A percentile compares a stretch with the other conserved stretches of the same genome.
Conservation (phyloP, 2,888 invertebrate species). For the Volucella bombylans region DNA sequence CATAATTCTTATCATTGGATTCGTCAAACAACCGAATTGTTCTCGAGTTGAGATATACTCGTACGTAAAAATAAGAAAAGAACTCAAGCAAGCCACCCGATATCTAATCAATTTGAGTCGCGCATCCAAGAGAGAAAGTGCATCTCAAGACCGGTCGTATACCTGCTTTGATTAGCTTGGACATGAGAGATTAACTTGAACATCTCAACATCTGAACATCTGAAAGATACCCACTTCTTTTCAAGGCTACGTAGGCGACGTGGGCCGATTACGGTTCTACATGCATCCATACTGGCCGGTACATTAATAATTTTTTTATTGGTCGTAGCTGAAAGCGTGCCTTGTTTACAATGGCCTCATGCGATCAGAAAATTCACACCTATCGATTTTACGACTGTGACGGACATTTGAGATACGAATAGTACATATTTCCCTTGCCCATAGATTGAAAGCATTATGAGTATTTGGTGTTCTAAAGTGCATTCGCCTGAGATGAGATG, state of each 20-base stretch:
- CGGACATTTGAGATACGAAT: constrained; percentile 57
- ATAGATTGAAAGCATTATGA: constrained; percentile 3
- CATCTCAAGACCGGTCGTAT: constrained; percentile 31
- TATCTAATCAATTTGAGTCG: constrained; percentile 63
- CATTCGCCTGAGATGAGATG: not conserved
- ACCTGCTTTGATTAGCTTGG: not conserved
- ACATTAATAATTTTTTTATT: constrained; percentile 60
- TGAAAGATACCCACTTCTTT: constrained; percentile 38
- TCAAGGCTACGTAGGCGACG: constrained; percentile 55
- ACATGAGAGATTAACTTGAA: too few relatives aligned
- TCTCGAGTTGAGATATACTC: too few relatives aligned
- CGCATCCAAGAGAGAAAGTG: constrained; percentile 51
- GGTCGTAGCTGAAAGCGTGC: constrained; percentile 57
- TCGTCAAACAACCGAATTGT: constrained; percentile 50
- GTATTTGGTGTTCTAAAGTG: not conserved
- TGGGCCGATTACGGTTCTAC: too few relatives aligned
- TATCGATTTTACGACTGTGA: constrained; percentile 66
- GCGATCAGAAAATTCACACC: constrained; percentile 59
- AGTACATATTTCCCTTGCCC: constrained; percentile 14
- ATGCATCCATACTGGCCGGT: not conserved
- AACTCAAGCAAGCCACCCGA: not conserved
- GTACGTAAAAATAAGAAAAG: too few relatives aligned
- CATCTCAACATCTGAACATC: too few relatives aligned
- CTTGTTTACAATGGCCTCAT: constrained; percentile 54
- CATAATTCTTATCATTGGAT: constrained; percentile 61